Evolutionary conservation across 2,797 vertebrate genomes (phyloP), one percentile per base, ranked within the genome.

Genomic region (Chelon labrosus): DNA sequence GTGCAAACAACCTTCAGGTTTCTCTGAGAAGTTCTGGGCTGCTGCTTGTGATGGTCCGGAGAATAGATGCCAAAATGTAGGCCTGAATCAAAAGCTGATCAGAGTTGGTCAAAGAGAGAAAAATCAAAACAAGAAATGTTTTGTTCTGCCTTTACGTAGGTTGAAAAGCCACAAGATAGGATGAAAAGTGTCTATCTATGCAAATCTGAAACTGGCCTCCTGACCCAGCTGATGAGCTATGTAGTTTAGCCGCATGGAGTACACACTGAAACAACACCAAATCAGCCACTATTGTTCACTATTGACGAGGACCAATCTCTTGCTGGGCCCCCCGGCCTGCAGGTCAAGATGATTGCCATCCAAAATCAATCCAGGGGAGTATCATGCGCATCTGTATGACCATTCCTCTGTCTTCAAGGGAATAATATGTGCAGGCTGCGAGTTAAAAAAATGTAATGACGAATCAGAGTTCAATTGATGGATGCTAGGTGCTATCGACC

Each of bases 261-360:
- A 71, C 42, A 42, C 61, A 59, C 73, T 73, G 84, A 80, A 88
- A 88, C 81, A 89, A 79, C 87, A 86, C 42, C 80, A 85, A 91
- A 91, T 92, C 89, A 89, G 81, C 86, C 72, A n/a, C 78, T 71
- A 87, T 92, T 93, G 91, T 91, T 83, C 67, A 31, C 60, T 86
- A 89, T 92, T 65, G 89, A 92, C 81, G 25, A 65, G 47, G 58
- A 70, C 49, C 77, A 64, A 71, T 88, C 75, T 84, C 76, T 57
- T 11, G 70, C 81, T 42, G 59, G 60, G 57, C 39, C 49, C 70
- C 50, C 65, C 3, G 52, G 75, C 69, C 82, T 61, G 75, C 76
- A 77, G 84, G 84, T 88, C 87, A 86, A 87, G 82, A 92, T 86
- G 89, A 92, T 88, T 73, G 77, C 81, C 84, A 90, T 89, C 87